Conservation (phyloP, 2,797 vertebrate species). For the Takifugu rubripes region DNA sequence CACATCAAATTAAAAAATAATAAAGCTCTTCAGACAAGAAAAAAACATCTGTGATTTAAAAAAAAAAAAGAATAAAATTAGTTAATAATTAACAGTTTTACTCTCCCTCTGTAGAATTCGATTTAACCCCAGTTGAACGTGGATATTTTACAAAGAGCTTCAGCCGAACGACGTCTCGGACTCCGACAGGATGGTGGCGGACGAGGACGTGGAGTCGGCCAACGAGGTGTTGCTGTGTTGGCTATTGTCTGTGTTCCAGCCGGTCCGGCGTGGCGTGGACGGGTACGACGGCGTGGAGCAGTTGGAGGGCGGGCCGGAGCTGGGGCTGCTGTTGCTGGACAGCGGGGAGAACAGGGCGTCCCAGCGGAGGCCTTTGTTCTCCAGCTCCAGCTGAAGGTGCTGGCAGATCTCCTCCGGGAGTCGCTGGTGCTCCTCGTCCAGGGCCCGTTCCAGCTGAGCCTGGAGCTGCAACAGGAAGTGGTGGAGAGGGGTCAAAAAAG, state of each 20-base stretch:
- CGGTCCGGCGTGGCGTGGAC: conserved; percentile 59
- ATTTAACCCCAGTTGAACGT: conserved; percentile 40
- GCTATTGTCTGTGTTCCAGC: conserved; percentile 34
- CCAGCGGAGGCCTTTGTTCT: conserved; percentile 62
- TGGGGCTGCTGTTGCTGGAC: conserved; percentile 69
- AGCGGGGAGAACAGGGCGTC: conserved; percentile 60
- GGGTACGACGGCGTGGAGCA: conserved; percentile 74
- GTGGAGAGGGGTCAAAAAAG: too few relatives aligned
- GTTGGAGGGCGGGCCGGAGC: conserved; percentile 72
- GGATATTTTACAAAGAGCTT: conserved; percentile 35
- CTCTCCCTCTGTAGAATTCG: conserved; percentile 51
- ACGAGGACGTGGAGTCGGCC: conserved; percentile 64
- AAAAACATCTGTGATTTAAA: conserved; percentile 35
- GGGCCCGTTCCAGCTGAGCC: conserved; percentile 67
- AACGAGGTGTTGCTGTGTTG: conserved; percentile 44
- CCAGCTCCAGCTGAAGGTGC: conserved; percentile 75
- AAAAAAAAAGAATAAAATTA: conserved; percentile 64
- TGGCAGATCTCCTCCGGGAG: conserved; percentile 78
- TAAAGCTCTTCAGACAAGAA: conserved; percentile 51
- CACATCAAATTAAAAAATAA: conserved; percentile 47
- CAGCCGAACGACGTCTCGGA: conserved; percentile 58
- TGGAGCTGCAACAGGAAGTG: conserved; percentile 58
- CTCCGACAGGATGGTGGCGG: conserved; percentile 67
- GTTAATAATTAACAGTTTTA: conserved; percentile 61
- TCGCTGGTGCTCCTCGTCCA: conserved; percentile 64